Percentiles rank a stretch among this genome's conserved stretches.
Conservation (phyloP, 2,113 vertebrate genomes). For the Cinclus cinclus region DNA sequence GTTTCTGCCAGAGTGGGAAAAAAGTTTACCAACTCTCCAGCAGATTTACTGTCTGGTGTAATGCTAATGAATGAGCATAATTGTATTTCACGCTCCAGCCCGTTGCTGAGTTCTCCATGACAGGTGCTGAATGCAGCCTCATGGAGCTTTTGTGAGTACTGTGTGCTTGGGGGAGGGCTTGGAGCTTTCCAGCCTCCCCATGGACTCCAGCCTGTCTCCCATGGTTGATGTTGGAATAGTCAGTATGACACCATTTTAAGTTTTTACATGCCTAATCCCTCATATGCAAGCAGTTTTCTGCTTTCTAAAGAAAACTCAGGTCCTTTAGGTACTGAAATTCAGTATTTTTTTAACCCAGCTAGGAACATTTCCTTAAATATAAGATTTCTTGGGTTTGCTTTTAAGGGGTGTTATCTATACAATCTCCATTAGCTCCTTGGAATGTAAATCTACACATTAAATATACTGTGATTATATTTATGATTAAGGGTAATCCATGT, state of each 20-base stretch:
- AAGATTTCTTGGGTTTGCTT: not conserved
- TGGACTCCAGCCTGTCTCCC: accelerated
- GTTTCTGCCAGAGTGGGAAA: not conserved
- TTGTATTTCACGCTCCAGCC: not conserved
- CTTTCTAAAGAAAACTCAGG: not conserved
- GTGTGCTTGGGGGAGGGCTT: not conserved
- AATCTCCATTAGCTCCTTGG: not conserved
- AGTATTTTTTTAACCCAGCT: not conserved
- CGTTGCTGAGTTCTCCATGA: not conserved
- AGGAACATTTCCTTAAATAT: not conserved
- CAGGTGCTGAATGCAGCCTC: not conserved
- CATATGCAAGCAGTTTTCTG: not conserved
- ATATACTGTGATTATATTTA: not conserved
- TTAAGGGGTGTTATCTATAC: not conserved
- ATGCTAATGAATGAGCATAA: not conserved
- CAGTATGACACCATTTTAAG: accelerated
- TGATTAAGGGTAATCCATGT: not conserved
- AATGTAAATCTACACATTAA: not conserved
- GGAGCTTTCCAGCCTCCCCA: not conserved
- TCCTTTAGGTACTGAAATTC: not conserved
- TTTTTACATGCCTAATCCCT: not conserved
- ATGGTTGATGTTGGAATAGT: not conserved
- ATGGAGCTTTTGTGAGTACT: not conserved
- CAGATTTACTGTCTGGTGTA: not conserved
- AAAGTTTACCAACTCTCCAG: not conserved